Evolutionary conservation across 1,140 invertebrate species (phyloP), one percentile per base, ranked within the genome.

Genomic region (Trissolcus basalis): DNA sequence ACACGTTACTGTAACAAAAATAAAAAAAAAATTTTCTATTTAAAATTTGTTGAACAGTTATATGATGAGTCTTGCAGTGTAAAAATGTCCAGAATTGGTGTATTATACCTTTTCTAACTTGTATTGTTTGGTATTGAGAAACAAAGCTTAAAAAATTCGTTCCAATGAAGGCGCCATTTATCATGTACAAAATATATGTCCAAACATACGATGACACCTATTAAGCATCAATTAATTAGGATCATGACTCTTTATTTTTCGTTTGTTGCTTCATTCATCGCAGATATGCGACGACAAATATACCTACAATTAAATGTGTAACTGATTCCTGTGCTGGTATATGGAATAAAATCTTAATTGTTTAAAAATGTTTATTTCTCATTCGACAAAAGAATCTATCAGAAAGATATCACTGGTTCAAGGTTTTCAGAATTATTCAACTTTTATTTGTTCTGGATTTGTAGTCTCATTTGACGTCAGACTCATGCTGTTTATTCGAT

Each of bases 401-500:
- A 27, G 6, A 27, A 27, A 27, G 19, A 27, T 27, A 27, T 59
- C 19, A 53, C 44, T 64, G 35, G 50, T 43, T 64, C 12, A 14
- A n/a, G 54, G 16, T 41, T 63, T 35, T 43, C 10, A 14, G 41
- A 13, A 45, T 63, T 63, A 53, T 63, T 4, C 1, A 11, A 63
- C 44, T 64, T 53, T 41, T 43, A 11, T 16, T 33, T 19, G 5
- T 8, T 16, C 44, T 8, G 19, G 4, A 14, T 41, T 0, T 32
- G 39, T 47, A 9, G 27, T 36, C 9, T 0, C 15, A 48, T 50
- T 32, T 64, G 32, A 54, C 50, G 32, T 15, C 27, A 11, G 41
- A 33, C 9, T 33, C 54, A 58, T 44, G 14, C 35, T 45, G 63
- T 67, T 67, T 43, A 35, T 58, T 44, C 36, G 39, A 67, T 51